Conservation (phyloP, 2,113 vertebrate species). For the Malurus melanocephalus region DNA sequence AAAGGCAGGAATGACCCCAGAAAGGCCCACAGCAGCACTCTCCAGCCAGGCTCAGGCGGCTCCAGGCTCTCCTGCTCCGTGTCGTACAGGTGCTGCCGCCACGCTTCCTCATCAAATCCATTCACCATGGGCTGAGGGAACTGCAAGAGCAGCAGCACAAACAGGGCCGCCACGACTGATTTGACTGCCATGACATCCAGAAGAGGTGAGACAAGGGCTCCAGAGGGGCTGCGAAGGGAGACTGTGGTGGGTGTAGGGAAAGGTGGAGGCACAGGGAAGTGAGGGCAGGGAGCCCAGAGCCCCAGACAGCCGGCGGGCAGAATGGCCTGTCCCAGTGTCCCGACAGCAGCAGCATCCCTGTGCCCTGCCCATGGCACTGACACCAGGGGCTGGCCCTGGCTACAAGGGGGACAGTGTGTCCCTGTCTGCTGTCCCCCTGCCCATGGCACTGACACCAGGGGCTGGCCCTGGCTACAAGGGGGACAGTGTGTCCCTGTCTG, state of each 20-base stretch:
- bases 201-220: background rate
- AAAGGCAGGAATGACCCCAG: background rate
- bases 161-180: too few relatives aligned
- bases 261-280: background rate
- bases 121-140: background rate
- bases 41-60: background rate
- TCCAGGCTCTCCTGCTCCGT: background rate
- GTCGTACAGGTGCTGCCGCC: background rate
- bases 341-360: too few relatives aligned
- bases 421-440: accelerated
- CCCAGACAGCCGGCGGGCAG: background rate
- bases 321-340: background rate
- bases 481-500: accelerated
- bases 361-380: background rate
- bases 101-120: too few relatives aligned
- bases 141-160: too few relatives aligned
- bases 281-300: background rate
- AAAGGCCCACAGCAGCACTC: background rate
- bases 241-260: background rate
- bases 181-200: too few relatives aligned
- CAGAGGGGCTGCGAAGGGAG: background rate
- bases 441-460: too few relatives aligned
- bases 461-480: background rate
- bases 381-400: background rate
- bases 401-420: too few relatives aligned